phyloP scores from a whole-genome alignment of 1,140 invertebrate genomes.

The Papilio machaon region DNA sequence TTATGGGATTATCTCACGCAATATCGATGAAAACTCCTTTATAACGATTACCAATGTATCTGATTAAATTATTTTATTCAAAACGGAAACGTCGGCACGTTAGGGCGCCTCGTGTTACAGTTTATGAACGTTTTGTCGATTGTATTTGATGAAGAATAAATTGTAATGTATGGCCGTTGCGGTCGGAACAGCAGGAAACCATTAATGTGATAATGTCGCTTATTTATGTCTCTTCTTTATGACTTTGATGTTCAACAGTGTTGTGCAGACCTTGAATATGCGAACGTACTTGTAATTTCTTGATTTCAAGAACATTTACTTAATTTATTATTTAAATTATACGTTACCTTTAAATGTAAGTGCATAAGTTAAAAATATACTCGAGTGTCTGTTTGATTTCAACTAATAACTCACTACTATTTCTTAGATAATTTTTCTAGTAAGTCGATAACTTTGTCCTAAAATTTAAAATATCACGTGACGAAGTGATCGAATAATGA shows the following conservation, averaged over 20 bases:
- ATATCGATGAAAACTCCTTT: neutral
- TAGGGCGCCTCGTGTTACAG: neutral
- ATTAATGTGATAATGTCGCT: conserved; percentile 31
- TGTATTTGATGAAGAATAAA: conserved; percentile 33
- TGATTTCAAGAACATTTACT: conserved; percentile 6
- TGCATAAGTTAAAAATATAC: neutral
- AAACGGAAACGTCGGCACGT: conserved; percentile 17
- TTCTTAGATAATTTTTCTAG: neutral
- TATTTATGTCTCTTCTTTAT: conserved; percentile 28
- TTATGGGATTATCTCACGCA: conserved; percentile 4
- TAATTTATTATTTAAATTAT: neutral
- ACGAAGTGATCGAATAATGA: neutral
- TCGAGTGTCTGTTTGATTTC: neutral
- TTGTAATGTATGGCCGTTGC: conserved; percentile 8
- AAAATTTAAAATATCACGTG: neutral
- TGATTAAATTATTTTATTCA: neutral
- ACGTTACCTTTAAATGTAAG: neutral
- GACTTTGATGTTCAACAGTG: conserved; percentile 9
- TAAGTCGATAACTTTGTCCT: neutral
- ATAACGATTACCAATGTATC: neutral
- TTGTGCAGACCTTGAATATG: conserved; percentile 14
- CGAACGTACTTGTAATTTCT: neutral
- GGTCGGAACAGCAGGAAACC: conserved; percentile 17
- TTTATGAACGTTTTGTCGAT: conserved; percentile 11
- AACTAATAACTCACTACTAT: neutral